These are phyloP conservation scores for Zygogramma bicolorata DNA, from an alignment of 2,888 invertebrate species.

Conservation along the genomic window DNA sequence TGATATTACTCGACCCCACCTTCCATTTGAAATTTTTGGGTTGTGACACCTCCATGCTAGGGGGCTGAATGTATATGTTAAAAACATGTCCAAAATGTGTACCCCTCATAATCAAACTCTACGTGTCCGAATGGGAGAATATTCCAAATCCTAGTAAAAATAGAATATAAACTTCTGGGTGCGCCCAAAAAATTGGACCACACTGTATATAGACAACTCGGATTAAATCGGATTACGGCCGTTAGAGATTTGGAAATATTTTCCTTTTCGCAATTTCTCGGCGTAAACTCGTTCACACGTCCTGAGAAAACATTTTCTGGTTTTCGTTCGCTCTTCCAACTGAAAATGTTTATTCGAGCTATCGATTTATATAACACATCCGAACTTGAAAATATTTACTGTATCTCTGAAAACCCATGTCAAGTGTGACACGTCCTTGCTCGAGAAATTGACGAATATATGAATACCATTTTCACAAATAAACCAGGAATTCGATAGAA, in stretches of 20 bases:
- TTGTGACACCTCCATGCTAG: no score
- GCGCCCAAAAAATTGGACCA: no score
- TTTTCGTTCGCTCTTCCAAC: background rate
- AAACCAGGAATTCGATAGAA: background rate
- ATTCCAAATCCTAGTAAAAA: no score
- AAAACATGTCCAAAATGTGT: no score
- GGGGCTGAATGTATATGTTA: no score
- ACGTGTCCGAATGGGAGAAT: no score
- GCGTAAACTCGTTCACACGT: background rate
- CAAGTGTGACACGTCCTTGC: background rate
- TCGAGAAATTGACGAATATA: slow-evolving; percentile 1
- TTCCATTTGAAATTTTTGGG: no score
- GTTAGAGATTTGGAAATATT: background rate
- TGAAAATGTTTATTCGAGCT: background rate
- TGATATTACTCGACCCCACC: no score
- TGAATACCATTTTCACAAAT: background rate
- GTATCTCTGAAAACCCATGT: background rate
- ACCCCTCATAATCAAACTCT: no score
- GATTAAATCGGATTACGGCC: background rate
- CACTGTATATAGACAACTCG: no score
- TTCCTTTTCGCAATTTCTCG: no score
- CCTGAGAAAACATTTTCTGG: background rate
- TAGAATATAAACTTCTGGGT: no score
- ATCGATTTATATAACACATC: background rate
- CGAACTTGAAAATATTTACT: background rate